Conservation (phyloP, 2,113 vertebrate genomes). For the Oceanodroma tethys region DNA sequence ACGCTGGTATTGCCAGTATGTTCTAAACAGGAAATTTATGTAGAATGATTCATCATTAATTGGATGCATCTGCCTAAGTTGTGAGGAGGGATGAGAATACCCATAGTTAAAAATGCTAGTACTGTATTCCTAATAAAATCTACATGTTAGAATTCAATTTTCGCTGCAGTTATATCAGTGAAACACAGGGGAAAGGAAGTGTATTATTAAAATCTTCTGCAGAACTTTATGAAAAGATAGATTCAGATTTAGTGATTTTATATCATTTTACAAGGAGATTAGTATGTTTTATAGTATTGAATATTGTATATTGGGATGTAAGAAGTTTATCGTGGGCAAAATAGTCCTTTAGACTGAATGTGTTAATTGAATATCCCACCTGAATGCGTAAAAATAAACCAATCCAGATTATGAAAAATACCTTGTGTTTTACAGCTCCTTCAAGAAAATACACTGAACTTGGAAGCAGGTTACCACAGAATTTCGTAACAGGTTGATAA, state of each 20-base stretch:
- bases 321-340: neutral
- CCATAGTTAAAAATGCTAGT: neutral
- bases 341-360: neutral
- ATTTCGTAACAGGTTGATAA: constrained; percentile 65
- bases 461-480: constrained; percentile 61
- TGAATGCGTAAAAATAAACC: constrained; percentile 14
- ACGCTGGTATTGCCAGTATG: neutral
- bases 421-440: constrained; percentile 66
- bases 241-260: neutral
- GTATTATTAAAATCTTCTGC: neutral
- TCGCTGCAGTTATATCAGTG: neutral
- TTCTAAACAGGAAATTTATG: constrained; percentile 47
- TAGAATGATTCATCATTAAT: constrained; percentile 50
- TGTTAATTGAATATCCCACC: neutral
- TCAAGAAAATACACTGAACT: constrained; percentile 60
- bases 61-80: constrained; percentile 37
- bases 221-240: neutral
- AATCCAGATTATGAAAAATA: constrained; percentile 55
- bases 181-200: neutral
- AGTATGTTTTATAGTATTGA: neutral
- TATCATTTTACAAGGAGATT: neutral
- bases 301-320: neutral
- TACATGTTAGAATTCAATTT: neutral
- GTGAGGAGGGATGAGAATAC: constrained; percentile 50
- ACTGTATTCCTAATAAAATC: neutral